Evolutionary conservation across 2,888 invertebrate genomes (phyloP), one percentile per base, ranked within the genome.

Genomic region (Orthosia cruda): DNA sequence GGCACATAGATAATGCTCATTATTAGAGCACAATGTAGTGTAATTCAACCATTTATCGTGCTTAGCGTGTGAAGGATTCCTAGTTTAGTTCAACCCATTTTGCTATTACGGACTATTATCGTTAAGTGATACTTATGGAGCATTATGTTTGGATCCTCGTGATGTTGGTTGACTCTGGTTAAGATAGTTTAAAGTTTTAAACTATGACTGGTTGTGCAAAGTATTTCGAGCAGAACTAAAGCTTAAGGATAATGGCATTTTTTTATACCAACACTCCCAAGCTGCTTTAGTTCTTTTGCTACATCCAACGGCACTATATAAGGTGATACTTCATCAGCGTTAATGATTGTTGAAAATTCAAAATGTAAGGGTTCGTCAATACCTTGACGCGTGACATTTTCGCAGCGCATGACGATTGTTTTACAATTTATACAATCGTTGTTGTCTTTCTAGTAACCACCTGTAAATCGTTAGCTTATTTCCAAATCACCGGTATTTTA

Each of bases 1-100:
- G 76, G 78, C 71, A 83, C 80, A 74, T 69, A 72, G 70, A 84
- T 92, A 89, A 91, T 92, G 71, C 55, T 87, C 76, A 90, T 91
- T 91, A 92, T 92, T 85, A 90, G 59, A 70, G 50, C 80, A 93
- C 90, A 92, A 92, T 88, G 87, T 65, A 70, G 74, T 85, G 83
- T 84, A 85, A 82, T 88, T 87, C 83, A 84, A 82, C 85, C 87
- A 84, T 91, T 91, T 89, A 90, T 81, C 89, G 83, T 88, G 80
- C 77, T 63, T 81, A 71, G 84, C 83, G 85, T 86, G 85, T 81
- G 81, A 82, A 77, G 82, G 77, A 77, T 86, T 80, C 86, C 74
- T 74, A 66, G 74, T 80, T 74, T 80, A 66, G 68, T 76, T 62
- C 62, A 68, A 71, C 73, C 77, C 59, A 80, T 84, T 84, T 86